These are phyloP conservation scores for Nephrotoma guestfalica DNA, from an alignment of 2,888 invertebrate genomes.

Conservation along the genomic window DNA sequence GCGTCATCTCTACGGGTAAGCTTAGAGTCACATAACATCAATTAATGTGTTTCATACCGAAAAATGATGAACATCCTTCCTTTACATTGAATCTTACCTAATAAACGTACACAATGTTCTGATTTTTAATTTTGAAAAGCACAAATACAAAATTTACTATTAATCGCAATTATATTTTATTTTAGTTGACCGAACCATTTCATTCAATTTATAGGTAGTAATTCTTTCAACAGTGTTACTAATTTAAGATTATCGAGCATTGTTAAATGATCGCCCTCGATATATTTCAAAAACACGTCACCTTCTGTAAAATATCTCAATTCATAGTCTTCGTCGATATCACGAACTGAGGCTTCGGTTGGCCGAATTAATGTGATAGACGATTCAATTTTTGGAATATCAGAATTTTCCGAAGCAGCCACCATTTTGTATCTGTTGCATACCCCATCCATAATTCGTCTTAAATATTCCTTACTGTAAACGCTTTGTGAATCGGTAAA, in stretches of 20 bases:
- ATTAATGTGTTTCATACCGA: too few relatives aligned
- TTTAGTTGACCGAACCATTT: too few relatives aligned
- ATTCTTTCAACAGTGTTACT: constrained; percentile 44
- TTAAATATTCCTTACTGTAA: constrained; percentile 32
- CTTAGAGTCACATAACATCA: too few relatives aligned
- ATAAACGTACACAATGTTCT: too few relatives aligned
- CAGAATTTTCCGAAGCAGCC: constrained; percentile 16
- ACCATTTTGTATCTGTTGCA: constrained; percentile 25
- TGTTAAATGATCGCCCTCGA: constrained; percentile 57
- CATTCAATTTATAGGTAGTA: too few relatives aligned
- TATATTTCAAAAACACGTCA: constrained; percentile 40
- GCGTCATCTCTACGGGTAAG: too few relatives aligned
- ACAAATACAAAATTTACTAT: too few relatives aligned
- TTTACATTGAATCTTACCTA: too few relatives aligned
- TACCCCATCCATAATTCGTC: constrained; percentile 28
- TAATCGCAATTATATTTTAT: too few relatives aligned
- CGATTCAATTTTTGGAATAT: constrained; percentile 37
- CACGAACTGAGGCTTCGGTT: constrained; percentile 37
- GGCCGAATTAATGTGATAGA: constrained; percentile 48
- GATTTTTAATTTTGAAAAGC: too few relatives aligned
- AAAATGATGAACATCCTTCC: too few relatives aligned
- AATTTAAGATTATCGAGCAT: constrained; percentile 51
- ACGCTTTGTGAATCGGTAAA: constrained; percentile 28
- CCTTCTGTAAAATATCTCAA: constrained; percentile 42
- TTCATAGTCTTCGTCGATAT: constrained; percentile 48